Conservation (phyloP, 1,140 invertebrate species). For the Aphis craccivora region DNA sequence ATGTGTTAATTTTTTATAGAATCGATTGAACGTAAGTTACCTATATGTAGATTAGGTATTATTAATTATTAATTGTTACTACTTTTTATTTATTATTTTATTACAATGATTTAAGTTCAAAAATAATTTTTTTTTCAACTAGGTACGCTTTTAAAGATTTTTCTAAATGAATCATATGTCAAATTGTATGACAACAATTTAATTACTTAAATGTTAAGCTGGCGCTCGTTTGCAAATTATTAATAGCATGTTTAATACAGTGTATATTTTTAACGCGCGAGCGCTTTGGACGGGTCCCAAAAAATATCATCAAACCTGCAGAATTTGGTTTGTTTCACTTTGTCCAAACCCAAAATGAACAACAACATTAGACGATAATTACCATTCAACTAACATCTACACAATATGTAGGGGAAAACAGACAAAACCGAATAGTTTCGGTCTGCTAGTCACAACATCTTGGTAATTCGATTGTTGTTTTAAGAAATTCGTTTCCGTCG, state of each 20-base stretch:
- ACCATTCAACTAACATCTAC: conserved; percentile 22
- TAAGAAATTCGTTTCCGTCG: conserved; percentile 42
- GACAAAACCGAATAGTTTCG: conserved; percentile 15
- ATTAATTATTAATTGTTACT: neutral
- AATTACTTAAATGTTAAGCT: conserved; percentile 36
- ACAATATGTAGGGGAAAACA: conserved; percentile 34
- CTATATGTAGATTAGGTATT: neutral
- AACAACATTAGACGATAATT: conserved; percentile 36
- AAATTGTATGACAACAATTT: conserved; percentile 7
- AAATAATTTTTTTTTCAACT: neutral
- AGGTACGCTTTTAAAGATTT: neutral
- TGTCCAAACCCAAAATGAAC: neutral
- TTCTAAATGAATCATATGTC: neutral
- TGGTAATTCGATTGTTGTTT: conserved; percentile 50
- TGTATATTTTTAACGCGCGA: conserved; percentile 23
- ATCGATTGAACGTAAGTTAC: too few species aligned
- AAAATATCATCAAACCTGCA: conserved; percentile 46
- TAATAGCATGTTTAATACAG: conserved; percentile 37
- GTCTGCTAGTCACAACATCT: conserved; percentile 53
- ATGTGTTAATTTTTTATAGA: neutral
- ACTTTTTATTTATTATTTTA: neutral
- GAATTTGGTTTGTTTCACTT: neutral
- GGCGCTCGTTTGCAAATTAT: conserved; percentile 49
- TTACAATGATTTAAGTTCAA: neutral
- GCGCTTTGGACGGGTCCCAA: conserved; percentile 24